Conservation (phyloP, 2,888 invertebrate genomes). For the Pachliopta kotzebuea region DNA sequence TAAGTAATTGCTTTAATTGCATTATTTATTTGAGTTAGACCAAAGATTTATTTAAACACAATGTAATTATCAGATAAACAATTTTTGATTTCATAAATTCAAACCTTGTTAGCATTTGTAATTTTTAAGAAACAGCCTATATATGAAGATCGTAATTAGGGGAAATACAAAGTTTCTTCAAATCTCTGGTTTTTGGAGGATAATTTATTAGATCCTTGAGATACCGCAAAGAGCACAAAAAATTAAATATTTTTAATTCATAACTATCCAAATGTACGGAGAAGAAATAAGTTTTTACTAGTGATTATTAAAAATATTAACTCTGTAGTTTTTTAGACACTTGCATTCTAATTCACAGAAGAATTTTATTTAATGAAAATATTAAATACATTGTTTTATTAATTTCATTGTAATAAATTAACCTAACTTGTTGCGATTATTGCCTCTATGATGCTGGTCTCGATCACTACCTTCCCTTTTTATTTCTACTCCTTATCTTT, state of each 20-base stretch:
- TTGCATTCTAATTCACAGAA: not conserved
- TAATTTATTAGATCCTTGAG: conserved; percentile 15
- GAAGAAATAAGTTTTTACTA: not conserved
- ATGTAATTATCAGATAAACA: too few relatives aligned
- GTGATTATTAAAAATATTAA: not conserved
- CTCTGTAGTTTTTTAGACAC: not conserved
- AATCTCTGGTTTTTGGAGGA: conserved; percentile 14
- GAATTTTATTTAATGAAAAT: not conserved
- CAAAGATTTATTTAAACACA: too few relatives aligned
- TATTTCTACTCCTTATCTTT: too few relatives aligned
- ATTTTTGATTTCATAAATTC: not conserved
- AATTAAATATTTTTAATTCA: conserved; percentile 20
- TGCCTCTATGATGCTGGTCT: too few relatives aligned
- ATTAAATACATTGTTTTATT: not conserved
- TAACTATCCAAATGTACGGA: not conserved
- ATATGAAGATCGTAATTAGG: conserved; percentile 4
- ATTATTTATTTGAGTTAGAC: too few relatives aligned
- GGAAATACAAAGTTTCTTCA: conserved; percentile 7
- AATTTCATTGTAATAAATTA: not conserved
- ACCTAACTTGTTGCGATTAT: not conserved
- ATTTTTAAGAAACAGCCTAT: conserved; percentile 10
- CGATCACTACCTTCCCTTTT: too few relatives aligned
- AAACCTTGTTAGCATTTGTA: not conserved
- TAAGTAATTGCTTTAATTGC: too few relatives aligned
- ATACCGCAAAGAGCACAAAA: conserved; percentile 1